A percentile compares a stretch with the other conserved stretches of the same genome.
These are phyloP conservation scores for Siphamia tubifer DNA, from an alignment of 2,113 vertebrate genomes.

Conservation along the genomic window DNA sequence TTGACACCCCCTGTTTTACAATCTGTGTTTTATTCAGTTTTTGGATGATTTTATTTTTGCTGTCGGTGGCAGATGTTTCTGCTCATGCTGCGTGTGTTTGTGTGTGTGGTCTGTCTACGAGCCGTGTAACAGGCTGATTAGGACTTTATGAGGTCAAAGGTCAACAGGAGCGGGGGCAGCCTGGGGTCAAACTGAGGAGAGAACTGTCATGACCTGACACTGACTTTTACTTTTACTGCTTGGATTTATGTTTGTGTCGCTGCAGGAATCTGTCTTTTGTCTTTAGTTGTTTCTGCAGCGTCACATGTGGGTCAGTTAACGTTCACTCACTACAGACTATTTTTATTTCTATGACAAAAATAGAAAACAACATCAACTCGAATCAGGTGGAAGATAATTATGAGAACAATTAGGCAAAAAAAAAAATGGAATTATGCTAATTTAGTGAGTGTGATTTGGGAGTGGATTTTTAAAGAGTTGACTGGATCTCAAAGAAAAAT, in stretches of 20 bases:
- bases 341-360: no score
- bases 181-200: slow-evolving; percentile 51
- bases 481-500: no score
- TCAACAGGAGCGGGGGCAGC: slow-evolving; percentile 57
- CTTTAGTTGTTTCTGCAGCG: background rate
- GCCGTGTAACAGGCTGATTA: slow-evolving; percentile 67
- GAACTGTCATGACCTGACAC: slow-evolving; percentile 36
- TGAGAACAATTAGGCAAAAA: no score
- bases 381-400: no score
- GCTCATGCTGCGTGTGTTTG: slow-evolving; percentile 14
- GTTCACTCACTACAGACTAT: no score
- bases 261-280: background rate
- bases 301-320: no score
- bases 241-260: slow-evolving; percentile 31
- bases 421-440: no score
- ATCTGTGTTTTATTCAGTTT: background rate
- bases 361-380: no score
- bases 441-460: no score
- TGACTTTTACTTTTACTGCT: slow-evolving; percentile 51
- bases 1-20: no score
- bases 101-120: slow-evolving; percentile 44
- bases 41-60: background rate
- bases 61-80: background rate
- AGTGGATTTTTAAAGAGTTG: no score
- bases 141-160: slow-evolving; percentile 69